Conservation (phyloP, 37 sponge, comb jelly and placozoan species). For the Cliona cf. orientalis region DNA sequence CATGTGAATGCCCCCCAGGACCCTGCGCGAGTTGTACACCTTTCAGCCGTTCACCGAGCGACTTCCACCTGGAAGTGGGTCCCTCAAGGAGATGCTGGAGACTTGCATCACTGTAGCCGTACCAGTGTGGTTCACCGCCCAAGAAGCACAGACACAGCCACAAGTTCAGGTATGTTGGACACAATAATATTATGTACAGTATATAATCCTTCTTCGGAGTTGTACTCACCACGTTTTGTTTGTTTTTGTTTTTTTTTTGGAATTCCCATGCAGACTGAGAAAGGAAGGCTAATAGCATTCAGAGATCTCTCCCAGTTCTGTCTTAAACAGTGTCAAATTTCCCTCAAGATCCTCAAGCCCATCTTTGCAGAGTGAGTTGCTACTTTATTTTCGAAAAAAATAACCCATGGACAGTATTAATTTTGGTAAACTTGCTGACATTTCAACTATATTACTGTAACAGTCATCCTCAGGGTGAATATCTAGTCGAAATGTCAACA, state of each 20-base stretch:
- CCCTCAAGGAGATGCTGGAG: background rate
- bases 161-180: too few species aligned
- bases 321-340: conserved; percentile 12
- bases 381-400: background rate
- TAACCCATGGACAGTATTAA: background rate
- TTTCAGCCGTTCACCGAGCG: background rate
- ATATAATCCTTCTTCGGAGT: too few species aligned
- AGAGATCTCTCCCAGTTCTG: conserved; percentile 22
- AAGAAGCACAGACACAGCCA: too few species aligned
- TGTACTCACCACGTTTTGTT: too few species aligned
- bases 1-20: background rate
- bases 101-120: background rate
- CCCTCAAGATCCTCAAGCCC: background rate
- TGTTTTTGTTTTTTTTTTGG: too few species aligned
- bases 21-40: background rate
- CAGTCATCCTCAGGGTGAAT: too few species aligned
- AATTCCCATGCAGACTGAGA: background rate
- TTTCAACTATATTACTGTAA: background rate
- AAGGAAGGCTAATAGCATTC: conserved; percentile 8
- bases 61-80: background rate
- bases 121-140: background rate
- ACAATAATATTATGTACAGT: too few species aligned
- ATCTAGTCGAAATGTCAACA: too few species aligned
- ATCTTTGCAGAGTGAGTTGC: conserved; percentile 30
- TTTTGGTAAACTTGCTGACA: background rate